Base-by-base conservation (phyloP, 30 jellyfish, hydroid and myxozoan species). In the Chrysaora quinquecirrha region DNA sequence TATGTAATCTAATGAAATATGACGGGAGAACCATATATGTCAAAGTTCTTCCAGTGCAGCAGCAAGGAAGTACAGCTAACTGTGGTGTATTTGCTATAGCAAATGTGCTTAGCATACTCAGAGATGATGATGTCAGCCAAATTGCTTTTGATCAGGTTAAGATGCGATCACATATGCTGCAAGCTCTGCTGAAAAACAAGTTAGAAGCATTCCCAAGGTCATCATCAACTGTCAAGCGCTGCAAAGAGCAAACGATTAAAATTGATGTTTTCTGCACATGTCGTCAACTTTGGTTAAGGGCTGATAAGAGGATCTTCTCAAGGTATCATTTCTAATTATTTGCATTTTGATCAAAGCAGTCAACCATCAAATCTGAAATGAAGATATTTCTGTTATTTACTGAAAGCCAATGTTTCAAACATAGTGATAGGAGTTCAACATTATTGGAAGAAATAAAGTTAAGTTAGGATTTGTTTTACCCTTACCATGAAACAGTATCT, bases 81-180 rank as follows among this genome's bases (percentile, higher is more conserved):
- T 74, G 86, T 60, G 86, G 86, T 1, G 73, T 74, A 16, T 60
- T 20, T 54, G 32, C 75, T 34, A 48, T 74, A 3, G 86, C 75
- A 4, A 48, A 48, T 43, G 64, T 48, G 25, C 70, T 27, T 22
- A 35, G 50, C 69, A 48, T 72, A 25, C 70, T 72, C 22, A 18
- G n/a, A 6, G 49, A 30, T 11, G 48, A 35, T 9, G 52, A 72
- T 34, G 18, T 46, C 9, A 1, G 54, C 23, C 35, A 10, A 33
- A 30, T 21, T 35, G 20, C 30, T 1, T 72, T 14, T 46, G 71
- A 72, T 30, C 50, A 47, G 23, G 49, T 21, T 3, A 38, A 30
- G 30, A 48, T 72, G 84, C 12, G 84, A 2, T 46, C 71, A 2
- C 84, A 48, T 46, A 22, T 72, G 84, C 49, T 72, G 20, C 84